Evolutionary conservation across 1,140 invertebrate species (phyloP), one percentile per base, ranked within the genome.

Genomic region (Rhopalosiphum padi): DNA sequence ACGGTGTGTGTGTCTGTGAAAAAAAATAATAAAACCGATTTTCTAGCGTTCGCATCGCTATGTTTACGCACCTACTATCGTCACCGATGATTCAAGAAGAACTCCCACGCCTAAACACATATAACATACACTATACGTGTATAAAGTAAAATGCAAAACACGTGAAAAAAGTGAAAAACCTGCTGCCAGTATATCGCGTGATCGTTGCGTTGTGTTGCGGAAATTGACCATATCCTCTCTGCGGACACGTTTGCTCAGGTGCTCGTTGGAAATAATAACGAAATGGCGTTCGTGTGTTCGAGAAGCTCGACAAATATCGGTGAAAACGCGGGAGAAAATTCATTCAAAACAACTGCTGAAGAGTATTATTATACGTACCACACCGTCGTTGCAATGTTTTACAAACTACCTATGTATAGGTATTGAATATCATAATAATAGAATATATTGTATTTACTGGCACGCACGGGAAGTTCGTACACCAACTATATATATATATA

Each of bases 11-110:
- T 83, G 82, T 83, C 18, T 83, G 41, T 86, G 46, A 55, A 43
- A 90, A 60, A 90, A 60, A 90, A 60, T 41, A 25, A 43, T 43
- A 43, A 60, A 90, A 77, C 60, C 53, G 51, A 89, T 89, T 89
- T 89, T 89, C 35, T 22, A 55, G 48, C 48, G 87, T 89, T 89
- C 15, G 86, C 86, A 21, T 35, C 86, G 46, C 21, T 23, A 22
- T 86, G 43, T 86, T 86, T 86, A 30, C 41, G 37, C 30, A 11
- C 41, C 37, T 35, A 83, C 82, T 35, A 23, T 83, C 41, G 48
- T 53, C 87, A 21, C 25, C 15, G 15, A 43, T 15, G 55, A n/a
- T 90, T 90, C 89, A n/a, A 60, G 22, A 18, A 77, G 30, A 91
- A 91, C 90, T 91, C 90, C 90, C 90, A 91, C 90, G 90, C 55